Conservation (phyloP, 2,113 vertebrate genomes). For the Eidolon helvum region DNA sequence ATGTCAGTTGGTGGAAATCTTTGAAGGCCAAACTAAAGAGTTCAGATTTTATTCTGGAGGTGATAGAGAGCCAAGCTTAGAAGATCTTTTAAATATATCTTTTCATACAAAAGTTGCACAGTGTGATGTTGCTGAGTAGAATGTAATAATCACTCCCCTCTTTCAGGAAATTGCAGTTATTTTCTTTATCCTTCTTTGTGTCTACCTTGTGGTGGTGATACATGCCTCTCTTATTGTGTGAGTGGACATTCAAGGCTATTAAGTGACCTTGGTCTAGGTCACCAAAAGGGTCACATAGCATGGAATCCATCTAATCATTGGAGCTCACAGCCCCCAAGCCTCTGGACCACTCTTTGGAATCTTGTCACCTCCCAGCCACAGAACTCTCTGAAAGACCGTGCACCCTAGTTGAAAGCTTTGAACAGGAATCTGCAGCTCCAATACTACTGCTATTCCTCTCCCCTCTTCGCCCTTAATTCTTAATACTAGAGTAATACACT, state of each 20-base stretch:
- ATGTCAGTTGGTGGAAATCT: background rate
- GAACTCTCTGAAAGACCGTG: background rate
- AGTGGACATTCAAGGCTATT: background rate
- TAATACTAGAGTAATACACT: background rate
- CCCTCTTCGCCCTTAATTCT: background rate
- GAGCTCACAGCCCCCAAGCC: background rate
- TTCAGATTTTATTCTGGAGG: slow-evolving; percentile 7
- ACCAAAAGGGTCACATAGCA: background rate
- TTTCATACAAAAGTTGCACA: background rate
- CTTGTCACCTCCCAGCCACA: background rate
- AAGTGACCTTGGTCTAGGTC: background rate
- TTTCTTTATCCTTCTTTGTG: background rate
- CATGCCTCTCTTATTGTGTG: background rate
- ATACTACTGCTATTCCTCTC: background rate
- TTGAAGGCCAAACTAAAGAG: background rate
- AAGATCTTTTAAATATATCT: background rate
- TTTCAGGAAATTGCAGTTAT: background rate
- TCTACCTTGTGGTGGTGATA: background rate
- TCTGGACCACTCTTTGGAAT: background rate
- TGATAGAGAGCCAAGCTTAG: background rate
- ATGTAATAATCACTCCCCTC: background rate
- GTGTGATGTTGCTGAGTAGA: background rate
- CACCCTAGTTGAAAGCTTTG: background rate
- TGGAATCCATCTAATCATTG: background rate
- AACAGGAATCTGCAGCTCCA: background rate